These are phyloP conservation scores for Silurus aristotelis DNA, from an alignment of 2,797 vertebrate species.

Conservation along the genomic window DNA sequence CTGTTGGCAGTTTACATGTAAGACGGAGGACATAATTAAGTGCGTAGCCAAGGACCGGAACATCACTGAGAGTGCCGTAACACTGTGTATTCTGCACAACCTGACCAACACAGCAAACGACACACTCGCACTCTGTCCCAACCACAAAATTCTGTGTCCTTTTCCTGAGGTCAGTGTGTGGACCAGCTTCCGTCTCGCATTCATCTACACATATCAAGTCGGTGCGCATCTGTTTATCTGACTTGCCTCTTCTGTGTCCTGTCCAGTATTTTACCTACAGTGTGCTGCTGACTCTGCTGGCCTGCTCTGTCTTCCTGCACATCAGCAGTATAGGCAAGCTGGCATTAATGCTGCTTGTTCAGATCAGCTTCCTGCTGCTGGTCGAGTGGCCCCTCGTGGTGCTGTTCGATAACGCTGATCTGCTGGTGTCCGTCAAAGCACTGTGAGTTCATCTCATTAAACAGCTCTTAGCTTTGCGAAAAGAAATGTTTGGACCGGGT, in stretches of 20 bases:
- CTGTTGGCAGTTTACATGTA: constrained; percentile 85
- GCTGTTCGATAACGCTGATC: constrained; percentile 92
- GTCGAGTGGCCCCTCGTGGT: constrained; percentile 87
- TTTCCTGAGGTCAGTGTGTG: constrained; percentile 86
- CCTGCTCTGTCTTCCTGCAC: constrained; percentile 96
- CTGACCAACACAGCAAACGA: constrained; percentile 80
- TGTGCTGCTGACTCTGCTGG: constrained; percentile 91
- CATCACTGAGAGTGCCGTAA: constrained; percentile 70
- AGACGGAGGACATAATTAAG: constrained; percentile 74
- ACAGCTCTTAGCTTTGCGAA: neutral
- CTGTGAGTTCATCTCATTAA: constrained; percentile 77
- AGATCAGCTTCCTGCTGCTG: constrained; percentile 86
- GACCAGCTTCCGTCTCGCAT: neutral
- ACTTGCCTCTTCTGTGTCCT: constrained; percentile 7
- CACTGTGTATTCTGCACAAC: constrained; percentile 81
- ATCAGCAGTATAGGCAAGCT: constrained; percentile 97
- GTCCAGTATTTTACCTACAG: constrained; percentile 91
- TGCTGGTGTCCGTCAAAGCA: constrained; percentile 83
- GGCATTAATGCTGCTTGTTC: constrained; percentile 87
- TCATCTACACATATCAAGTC: constrained; percentile 1
- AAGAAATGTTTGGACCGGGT: neutral
- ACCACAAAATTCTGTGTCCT: constrained; percentile 77
- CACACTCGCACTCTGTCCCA: constrained; percentile 75
- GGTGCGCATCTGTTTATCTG: neutral
- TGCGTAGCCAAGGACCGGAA: constrained; percentile 80